Evolutionary conservation across 2,797 vertebrate genomes (phyloP).

Genomic region (Muscicapa comitata): DNA sequence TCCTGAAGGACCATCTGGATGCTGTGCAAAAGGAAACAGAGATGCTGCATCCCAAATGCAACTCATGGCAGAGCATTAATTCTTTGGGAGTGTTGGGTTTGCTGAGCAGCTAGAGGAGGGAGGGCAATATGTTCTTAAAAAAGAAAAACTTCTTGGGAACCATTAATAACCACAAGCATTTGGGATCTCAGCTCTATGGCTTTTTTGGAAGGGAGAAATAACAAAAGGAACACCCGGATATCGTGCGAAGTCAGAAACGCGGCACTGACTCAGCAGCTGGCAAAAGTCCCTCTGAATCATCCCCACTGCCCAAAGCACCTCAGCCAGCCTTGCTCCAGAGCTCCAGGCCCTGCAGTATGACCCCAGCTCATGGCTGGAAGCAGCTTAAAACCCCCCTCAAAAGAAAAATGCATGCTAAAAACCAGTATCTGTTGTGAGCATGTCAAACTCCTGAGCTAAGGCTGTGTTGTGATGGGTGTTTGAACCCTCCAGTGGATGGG

Average conservation of each 20-base stretch:
- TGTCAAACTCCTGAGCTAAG: not conserved
- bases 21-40: not conserved
- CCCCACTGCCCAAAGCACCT: not conserved
- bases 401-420: not conserved
- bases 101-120: not conserved
- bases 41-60: not conserved
- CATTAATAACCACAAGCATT: slow-evolving; percentile 52
- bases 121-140: slow-evolving; percentile 15
- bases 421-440: fast-evolving
- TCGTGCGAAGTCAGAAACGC: not conserved
- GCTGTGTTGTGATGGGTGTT: not conserved
- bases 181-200: not conserved
- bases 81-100: slow-evolving; percentile 14
- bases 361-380: not conserved
- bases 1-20: not conserved
- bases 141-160: slow-evolving; percentile 39
- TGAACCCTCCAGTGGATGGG: not conserved
- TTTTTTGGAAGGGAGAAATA: not conserved
- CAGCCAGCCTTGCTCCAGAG: not conserved
- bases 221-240: not conserved
- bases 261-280: slow-evolving; percentile 51
- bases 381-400: not conserved
- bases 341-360: not conserved
- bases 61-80: not conserved
- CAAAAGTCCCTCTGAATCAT: not conserved